Conservation (phyloP, 2,888 invertebrate species). For the Ichneumoninae sp. region DNA sequence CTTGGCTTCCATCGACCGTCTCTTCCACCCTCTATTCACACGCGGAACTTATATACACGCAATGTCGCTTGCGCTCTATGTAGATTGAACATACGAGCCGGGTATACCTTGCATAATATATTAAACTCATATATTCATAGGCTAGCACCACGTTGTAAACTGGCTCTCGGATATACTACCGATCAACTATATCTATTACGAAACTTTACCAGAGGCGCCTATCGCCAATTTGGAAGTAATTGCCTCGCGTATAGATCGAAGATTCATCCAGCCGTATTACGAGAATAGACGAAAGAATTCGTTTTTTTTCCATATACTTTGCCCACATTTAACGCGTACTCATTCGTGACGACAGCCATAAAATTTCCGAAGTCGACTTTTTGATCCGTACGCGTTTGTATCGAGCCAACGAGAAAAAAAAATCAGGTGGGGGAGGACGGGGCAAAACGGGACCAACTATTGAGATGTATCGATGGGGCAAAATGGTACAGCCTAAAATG, state of each 20-base stretch:
- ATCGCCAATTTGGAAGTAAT: background rate
- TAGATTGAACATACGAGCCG: background rate
- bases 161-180: background rate
- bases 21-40: background rate
- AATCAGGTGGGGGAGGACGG: background rate
- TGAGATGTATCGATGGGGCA: background rate
- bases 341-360: background rate
- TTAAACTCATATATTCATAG: background rate
- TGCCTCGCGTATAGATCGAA: background rate
- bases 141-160: background rate
- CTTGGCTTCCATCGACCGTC: conserved; percentile 28
- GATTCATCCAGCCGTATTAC: background rate
- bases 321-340: background rate
- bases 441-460: background rate
- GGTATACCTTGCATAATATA: background rate
- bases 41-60: background rate
- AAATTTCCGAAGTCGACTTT: background rate
- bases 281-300: background rate
- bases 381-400: background rate
- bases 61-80: background rate
- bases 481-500: too few relatives aligned
- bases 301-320: background rate
- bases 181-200: background rate
- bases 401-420: background rate
- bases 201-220: background rate